Base-by-base conservation (phyloP, 2,888 invertebrate genomes). In the Drosophila longiperda region DNA sequence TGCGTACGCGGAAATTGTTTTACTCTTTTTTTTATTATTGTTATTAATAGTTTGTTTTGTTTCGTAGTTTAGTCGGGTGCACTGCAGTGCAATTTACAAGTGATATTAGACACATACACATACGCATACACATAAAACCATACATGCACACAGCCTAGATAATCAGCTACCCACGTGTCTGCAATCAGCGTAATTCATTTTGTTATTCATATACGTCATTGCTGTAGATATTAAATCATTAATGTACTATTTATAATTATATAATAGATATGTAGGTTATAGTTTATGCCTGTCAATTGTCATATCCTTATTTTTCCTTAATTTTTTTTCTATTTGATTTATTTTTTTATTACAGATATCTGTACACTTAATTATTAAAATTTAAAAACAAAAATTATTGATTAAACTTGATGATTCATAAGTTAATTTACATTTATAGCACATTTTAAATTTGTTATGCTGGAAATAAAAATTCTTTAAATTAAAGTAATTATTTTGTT, bases 1-100 rank as follows among this genome's bases (percentile, higher is more conserved):
- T 67, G 65, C 65, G 78, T 67, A 73, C 80, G 81, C 80, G 81
- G 80, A 81, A 82, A 74, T n/a, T 66, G 57, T 60, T 65, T 15
- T 23, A 23, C 49, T 59, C 45, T 50, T 36, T n/a, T 55, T 53
- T 20, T 64, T 66, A 33, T 66, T 48, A 9, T 26, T 65, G 1
- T 66, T 48, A 29, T 34, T 73, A 11, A 48, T 52, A 29, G 9
- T 20, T 32, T 50, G n/a, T 52, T 29, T 60, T 38, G 20, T 53
- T 66, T 45, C 36, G 32, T 71, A 78, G 54, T 70, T 79, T 69
- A 76, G 69, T 38, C 38, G 38, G 8, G 50, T 59, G 36, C 15
- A 54, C 23, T 72, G 71, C 66, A 61, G 8, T 52, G 60, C 38
- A 53, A 74, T 64, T 76, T 57, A 50, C 34, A 38, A 26, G 15